These are phyloP conservation scores for Epiblema foenella DNA, from an alignment of 2,888 invertebrate genomes.

Conservation along the genomic window DNA sequence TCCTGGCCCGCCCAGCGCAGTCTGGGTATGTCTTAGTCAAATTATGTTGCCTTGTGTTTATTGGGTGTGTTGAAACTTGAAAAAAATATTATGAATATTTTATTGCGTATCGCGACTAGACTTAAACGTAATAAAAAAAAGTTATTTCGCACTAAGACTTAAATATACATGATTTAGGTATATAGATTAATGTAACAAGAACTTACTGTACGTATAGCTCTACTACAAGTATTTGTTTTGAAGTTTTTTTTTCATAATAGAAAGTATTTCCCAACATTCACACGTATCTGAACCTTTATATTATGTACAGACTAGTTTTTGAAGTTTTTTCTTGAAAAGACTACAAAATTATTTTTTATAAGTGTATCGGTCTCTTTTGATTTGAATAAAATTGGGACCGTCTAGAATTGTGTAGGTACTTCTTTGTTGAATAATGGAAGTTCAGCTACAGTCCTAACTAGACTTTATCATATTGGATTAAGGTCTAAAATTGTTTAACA, in stretches of 20 bases:
- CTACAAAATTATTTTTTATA: not conserved
- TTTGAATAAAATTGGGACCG: slow-evolving; percentile 1
- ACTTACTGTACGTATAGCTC: not conserved
- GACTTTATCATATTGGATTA: not conserved
- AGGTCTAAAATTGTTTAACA: not conserved
- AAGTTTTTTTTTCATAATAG: not conserved
- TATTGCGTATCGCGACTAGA: not conserved
- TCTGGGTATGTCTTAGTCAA: slow-evolving; percentile 32
- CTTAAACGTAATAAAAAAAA: not conserved
- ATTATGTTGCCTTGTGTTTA: slow-evolving; percentile 24
- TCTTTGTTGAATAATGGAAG: not conserved
- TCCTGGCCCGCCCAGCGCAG: slow-evolving; percentile 61
- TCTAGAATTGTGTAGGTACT: slow-evolving; percentile 3
- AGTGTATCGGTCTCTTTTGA: not conserved
- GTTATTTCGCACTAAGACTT: not conserved
- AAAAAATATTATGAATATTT: not conserved
- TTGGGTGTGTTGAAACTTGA: not conserved
- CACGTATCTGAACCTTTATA: not conserved
- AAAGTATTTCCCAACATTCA: not conserved
- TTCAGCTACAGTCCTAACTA: not conserved
- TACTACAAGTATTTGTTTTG: not conserved
- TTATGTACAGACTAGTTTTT: not conserved
- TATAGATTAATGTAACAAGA: not conserved
- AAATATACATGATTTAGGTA: too few species aligned
- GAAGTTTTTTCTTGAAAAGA: not conserved